Base-by-base conservation (phyloP, 1,140 invertebrate genomes). In the Euura saliciscinereae region DNA sequence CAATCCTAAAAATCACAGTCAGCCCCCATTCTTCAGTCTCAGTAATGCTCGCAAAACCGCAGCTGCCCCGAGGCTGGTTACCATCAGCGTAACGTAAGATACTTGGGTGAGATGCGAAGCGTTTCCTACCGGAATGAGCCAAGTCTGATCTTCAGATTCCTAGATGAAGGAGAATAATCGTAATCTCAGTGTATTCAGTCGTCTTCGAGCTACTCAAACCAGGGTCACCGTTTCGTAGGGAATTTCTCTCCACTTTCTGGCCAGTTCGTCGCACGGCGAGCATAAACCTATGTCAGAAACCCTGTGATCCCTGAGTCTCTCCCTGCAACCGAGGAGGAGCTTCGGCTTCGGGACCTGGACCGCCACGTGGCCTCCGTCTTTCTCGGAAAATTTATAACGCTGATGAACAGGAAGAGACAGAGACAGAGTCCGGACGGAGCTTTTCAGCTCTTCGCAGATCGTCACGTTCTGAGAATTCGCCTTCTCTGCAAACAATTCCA, bases 351-450 rank as follows among this genome's bases (percentile, higher is more conserved):
- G 78, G 7, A 88, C 43, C 8, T 45, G 76, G 4, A 85, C 65
- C 71, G 80, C 78, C 6, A 78, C 51, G 46, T 83, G 83, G 44
- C 71, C 74, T 13, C 77, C 80, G 59, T 72, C 70, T 2, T 73
- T n/a, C 5, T 13, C 77, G 4, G 85, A 77, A 69, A 79, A 79
- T 43, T 81, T 85, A 69, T 88, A 88, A 28, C 87, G 78, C 43
- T 87, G 83, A 75, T 88, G 86, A 75, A 88, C 65, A 13, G 85
- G 84, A 13, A 88, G 66, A 42, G 68, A 76, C 3, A 87, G 71
- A 42, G 68, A 76, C 3, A 87, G 71, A 66, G 51, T 45, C 66
- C 72, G 75, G 11, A 71, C 73, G 11, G 46, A 70, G 65, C 64
- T 68, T 42, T 68, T 75, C 59, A 83, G 70, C 10, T 0, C n/a